Evolutionary conservation across 2,888 invertebrate species (phyloP), one percentile per base, ranked within the genome.

Genomic region (Yponomeuta evonymella): DNA sequence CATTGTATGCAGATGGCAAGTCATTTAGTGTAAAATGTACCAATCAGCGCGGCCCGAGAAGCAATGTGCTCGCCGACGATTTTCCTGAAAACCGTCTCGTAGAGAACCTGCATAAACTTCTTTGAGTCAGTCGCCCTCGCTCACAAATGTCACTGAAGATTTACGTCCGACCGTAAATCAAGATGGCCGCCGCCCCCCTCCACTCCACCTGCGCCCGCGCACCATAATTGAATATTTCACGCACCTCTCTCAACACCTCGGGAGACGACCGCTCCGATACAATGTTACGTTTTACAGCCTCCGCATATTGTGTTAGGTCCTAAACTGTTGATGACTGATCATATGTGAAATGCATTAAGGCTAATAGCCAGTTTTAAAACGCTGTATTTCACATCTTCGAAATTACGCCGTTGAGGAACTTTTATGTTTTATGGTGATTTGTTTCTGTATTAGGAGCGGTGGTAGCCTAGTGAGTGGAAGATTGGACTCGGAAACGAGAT

Each of bases 141-240:
- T 87, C 88, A 85, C 90, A 91, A 90, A 89, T 90, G 92, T 90
- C 91, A 90, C 87, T 87, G 76, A 84, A 83, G 84, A 92, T 92
- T 92, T 92, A 92, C 88, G 83, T 80, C 82, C 84, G 81, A 82
- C 88, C 90, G 85, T 92, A 92, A 92, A 92, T 92, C 91, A 91
- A 90, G 83, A 90, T 90, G 91, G 90, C 90, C 79, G 89, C 84
- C 75, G 79, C 76, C 81, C 82, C 79, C 75, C 70, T 79, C 82
- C 83, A 87, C 87, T 79, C 82, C 83, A 87, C 87, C 86, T 89
- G 91, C 89, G 89, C 84, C 85, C 78, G 89, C 80, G 88, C 88
- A 84, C 81, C 81, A 88, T 90, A 92, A 92, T 92, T 92, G 92
- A 92, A 92, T 92, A 92, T 91, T 90, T 87, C 89, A 87, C 88